Evolutionary conservation across 2,888 invertebrate genomes (phyloP).

Genomic region (Endotricha flammealis): DNA sequence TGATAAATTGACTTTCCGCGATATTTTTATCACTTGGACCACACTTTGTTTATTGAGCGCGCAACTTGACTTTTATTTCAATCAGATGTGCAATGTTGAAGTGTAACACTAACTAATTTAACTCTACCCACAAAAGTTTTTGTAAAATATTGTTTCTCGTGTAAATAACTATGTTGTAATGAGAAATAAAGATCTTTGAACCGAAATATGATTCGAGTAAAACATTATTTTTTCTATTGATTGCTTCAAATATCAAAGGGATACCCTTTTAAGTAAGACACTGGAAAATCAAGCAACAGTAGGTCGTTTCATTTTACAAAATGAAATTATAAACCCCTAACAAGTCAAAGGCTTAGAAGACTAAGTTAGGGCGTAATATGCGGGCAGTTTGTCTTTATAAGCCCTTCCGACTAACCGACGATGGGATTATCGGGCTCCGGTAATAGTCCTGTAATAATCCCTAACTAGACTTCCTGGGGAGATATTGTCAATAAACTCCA

Average conservation of each 20-base stretch:
- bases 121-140: too few relatives aligned
- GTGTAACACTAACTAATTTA: too few relatives aligned
- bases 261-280: not conserved
- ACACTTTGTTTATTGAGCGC: too few relatives aligned
- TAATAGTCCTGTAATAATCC: slow-evolving; percentile 16
- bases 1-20: too few relatives aligned
- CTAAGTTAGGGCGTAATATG: slow-evolving; percentile 18
- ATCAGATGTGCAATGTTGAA: too few relatives aligned
- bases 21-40: too few relatives aligned
- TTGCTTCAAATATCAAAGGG: not conserved
- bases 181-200: too few relatives aligned
- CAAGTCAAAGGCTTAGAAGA: slow-evolving; percentile 5
- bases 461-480: slow-evolving; percentile 4
- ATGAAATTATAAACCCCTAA: slow-evolving; percentile 4
- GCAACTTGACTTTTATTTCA: too few relatives aligned
- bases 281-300: slow-evolving; percentile 1
- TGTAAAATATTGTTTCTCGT: too few relatives aligned
- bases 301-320: slow-evolving; percentile 4
- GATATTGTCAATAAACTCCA: slow-evolving; percentile 5
- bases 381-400: slow-evolving; percentile 26
- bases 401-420: slow-evolving; percentile 15
- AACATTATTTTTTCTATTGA: too few relatives aligned
- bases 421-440: slow-evolving; percentile 19
- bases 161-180: too few relatives aligned
- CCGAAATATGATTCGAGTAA: too few relatives aligned